A percentile compares a stretch with the other conserved stretches of the same genome.
Conservation (phyloP, 64 coral and sea anemone species). For the Dendrophyllia cribrosa region DNA sequence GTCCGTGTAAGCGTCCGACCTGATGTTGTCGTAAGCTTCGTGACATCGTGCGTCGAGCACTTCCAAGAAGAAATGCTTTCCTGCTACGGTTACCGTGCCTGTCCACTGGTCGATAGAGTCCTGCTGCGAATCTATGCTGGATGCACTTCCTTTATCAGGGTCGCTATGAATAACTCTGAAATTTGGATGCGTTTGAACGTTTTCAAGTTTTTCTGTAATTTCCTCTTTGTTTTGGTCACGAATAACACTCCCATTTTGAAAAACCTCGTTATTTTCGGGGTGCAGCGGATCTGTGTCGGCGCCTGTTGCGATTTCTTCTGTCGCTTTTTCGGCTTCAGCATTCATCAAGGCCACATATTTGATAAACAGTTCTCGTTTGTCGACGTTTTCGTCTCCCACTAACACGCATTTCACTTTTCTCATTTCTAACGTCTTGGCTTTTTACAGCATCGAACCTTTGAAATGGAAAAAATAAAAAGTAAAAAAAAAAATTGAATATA, state of each 20-base stretch:
- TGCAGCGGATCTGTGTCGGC: not conserved
- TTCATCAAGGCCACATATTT: slow-evolving; percentile 45
- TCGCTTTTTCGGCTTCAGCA: slow-evolving; percentile 20
- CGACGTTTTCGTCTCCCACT: slow-evolving; percentile 83
- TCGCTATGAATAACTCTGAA: slow-evolving; percentile 15
- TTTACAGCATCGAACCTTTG: not conserved
- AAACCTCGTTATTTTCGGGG: not conserved
- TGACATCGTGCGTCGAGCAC: slow-evolving; percentile 66
- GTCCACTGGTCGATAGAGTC: slow-evolving; percentile 32
- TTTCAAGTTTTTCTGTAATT: not conserved
- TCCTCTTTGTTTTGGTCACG: not conserved
- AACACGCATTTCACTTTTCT: slow-evolving; percentile 88
- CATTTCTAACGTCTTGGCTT: slow-evolving; percentile 8
- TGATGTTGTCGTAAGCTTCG: slow-evolving; percentile 56
- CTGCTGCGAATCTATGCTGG: slow-evolving; percentile 21
- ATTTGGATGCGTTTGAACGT: not conserved
- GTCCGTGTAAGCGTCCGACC: slow-evolving; percentile 50
- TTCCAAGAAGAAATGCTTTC: slow-evolving; percentile 62
- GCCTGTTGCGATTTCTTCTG: not conserved
- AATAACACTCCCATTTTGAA: not conserved
- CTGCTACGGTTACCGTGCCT: slow-evolving; percentile 56
- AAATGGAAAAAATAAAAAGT: not conserved
- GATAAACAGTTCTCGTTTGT: slow-evolving; percentile 82
- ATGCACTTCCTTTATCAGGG: not conserved
- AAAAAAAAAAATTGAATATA: not conserved